These are phyloP conservation scores for Meloidogyne chitwoodi DNA, from an alignment of 1,140 invertebrate genomes.

Conservation along the genomic window DNA sequence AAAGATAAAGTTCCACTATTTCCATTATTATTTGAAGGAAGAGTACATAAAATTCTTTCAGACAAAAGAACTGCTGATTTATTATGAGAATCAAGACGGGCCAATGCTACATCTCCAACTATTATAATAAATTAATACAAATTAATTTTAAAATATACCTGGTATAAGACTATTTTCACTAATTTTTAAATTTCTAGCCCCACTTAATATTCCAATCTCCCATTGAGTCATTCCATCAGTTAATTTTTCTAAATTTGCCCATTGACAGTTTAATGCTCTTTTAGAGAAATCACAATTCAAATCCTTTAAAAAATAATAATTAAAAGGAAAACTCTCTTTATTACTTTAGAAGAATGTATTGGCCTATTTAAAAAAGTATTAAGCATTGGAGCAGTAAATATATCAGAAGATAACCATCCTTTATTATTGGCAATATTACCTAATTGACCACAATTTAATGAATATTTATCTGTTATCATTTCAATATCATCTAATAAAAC, in stretches of 20 bases:
- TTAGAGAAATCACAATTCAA: constrained; percentile 49
- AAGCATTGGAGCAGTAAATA: constrained; percentile 52
- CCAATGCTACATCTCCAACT: constrained; percentile 50
- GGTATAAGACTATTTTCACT: constrained; percentile 43
- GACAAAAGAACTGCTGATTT: neutral
- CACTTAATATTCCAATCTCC: constrained; percentile 49
- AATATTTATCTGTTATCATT: constrained; percentile 49
- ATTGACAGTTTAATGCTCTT: constrained; percentile 46
- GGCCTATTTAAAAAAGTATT: constrained; percentile 39
- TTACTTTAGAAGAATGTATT: constrained; percentile 45
- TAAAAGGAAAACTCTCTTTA: constrained; percentile 2
- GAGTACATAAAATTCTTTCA: neutral
- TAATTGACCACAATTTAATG: constrained; percentile 48
- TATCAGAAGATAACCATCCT: constrained; percentile 7
- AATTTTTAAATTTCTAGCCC: constrained; percentile 32
- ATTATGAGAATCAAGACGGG: constrained; percentile 24
- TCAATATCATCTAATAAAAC: constrained; percentile 55
- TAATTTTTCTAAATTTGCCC: constrained; percentile 48
- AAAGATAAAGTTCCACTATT: constrained; percentile 34
- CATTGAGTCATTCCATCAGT: constrained; percentile 34
- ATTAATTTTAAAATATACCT: constrained; percentile 23
- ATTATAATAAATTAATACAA: constrained; percentile 25
- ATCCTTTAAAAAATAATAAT: constrained; percentile 45
- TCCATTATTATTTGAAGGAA: neutral
- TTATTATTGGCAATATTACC: neutral